Percentiles rank a stretch among this genome's conserved stretches.
Conservation (phyloP, 2,888 invertebrate genomes). For the Baronia brevicornis region DNA sequence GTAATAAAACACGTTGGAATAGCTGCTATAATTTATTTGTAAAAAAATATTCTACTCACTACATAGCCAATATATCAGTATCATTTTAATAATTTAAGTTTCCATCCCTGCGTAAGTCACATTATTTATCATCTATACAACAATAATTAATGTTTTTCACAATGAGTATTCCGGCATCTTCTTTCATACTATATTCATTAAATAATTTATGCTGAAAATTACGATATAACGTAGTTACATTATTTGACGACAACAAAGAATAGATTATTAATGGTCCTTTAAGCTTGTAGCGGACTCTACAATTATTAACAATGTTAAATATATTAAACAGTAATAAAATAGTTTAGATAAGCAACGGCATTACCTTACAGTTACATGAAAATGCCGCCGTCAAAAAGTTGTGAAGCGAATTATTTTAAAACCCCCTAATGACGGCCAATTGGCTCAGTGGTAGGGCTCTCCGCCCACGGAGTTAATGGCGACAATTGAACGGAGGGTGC, state of each 20-base stretch:
- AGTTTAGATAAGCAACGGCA: too few relatives aligned
- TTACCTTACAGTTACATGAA: too few relatives aligned
- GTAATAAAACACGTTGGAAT: conserved; percentile 31
- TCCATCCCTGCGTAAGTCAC: conserved; percentile 77
- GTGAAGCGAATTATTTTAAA: too few relatives aligned
- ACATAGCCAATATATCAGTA: conserved; percentile 80
- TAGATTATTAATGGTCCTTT: conserved; percentile 61
- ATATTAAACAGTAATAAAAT: too few relatives aligned
- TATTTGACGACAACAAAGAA: conserved; percentile 52
- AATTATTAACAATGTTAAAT: too few relatives aligned
- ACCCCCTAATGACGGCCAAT: too few relatives aligned
- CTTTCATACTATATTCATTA: conserved; percentile 48
- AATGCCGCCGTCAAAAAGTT: too few relatives aligned
- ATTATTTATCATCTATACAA: conserved; percentile 75
- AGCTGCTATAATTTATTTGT: conserved; percentile 80
- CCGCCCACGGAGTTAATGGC: too few relatives aligned
- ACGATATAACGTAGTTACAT: conserved; percentile 44
- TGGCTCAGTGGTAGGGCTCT: too few relatives aligned
- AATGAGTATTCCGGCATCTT: conserved; percentile 70
- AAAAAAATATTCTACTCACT: conserved; percentile 83
- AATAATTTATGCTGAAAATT: conserved; percentile 75
- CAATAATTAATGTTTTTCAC: conserved; percentile 68
- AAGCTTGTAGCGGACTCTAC: too few relatives aligned
- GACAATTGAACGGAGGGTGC: too few relatives aligned
- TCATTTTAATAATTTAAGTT: conserved; percentile 77